Base-by-base conservation (phyloP, 2,888 invertebrate species). In the Polyommatus iphigenia region DNA sequence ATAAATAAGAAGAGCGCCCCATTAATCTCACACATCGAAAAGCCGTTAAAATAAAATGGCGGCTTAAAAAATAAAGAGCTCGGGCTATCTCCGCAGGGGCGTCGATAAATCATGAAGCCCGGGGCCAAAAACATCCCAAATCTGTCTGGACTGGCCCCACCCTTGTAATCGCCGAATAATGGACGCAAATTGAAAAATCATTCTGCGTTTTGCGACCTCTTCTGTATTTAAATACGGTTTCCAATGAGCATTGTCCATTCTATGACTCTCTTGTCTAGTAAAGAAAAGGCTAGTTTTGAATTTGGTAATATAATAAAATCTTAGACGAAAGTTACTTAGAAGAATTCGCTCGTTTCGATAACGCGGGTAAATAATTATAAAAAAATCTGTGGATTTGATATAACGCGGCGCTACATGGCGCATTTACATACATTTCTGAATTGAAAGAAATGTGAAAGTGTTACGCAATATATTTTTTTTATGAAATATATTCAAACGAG, bases 121-220 rank as follows among this genome's bases (percentile, higher is more conserved):
- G 82, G 85, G 84, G 82, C 81, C 85, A 85, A 84, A 85, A 93
- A 91, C 91, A 89, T 88, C 89, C 90, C 89, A 85, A 87, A 90
- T 89, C 88, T 88, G 90, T 91, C 91, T 89, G 89, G 89, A 87
- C 87, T 67, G 67, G 67, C 67, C 89, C 90, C 83, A 90, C 92
- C 93, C 92, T 90, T 90, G 91, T 92, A 92, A 93, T 93, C 91
- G 90, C 87, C 88, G 89, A 91, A 92, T 92, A 92, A 92, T 92
- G 91, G 90, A 85, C 83, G 85, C 84, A 89, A 90, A 92, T 92
- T 92, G 92, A 93, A 92, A 93, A 92, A 92, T 91, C 90, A 91
- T 92, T 89, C 88, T 77, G 85, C 79, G 76, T 79, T 80, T 79
- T 80, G 76, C 78, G 79, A 20, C 57, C 57, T 54, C 29, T 20